These are phyloP conservation scores for Hyperopisus bebe DNA, from an alignment of 2,113 vertebrate genomes.

Conservation along the genomic window DNA sequence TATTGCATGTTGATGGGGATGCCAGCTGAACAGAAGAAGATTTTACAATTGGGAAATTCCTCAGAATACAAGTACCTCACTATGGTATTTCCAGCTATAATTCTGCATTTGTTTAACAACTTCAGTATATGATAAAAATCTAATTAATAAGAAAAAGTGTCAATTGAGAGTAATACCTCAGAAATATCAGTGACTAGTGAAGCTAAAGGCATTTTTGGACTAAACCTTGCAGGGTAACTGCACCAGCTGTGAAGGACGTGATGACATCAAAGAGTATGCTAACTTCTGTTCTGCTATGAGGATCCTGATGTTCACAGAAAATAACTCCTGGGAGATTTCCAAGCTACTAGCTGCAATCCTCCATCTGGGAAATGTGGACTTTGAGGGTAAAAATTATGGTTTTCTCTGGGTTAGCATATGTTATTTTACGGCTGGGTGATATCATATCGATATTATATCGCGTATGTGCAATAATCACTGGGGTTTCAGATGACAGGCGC, in stretches of 20 bases:
- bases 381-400: conserved; percentile 62
- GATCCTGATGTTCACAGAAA: conserved; percentile 78
- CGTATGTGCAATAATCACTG: too few species aligned
- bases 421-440: too few species aligned
- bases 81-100: conserved; percentile 57
- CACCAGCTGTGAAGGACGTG: conserved; percentile 59
- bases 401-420: neutral
- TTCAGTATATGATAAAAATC: neutral
- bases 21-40: conserved; percentile 69
- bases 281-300: conserved; percentile 75
- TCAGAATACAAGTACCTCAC: conserved; percentile 78
- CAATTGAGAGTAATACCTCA: neutral
- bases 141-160: neutral
- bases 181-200: neutral
- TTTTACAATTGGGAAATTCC: conserved; percentile 64
- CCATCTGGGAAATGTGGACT: conserved; percentile 83
- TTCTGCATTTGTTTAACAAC: neutral
- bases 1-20: conserved; percentile 86
- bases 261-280: conserved; percentile 69
- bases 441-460: too few species aligned
- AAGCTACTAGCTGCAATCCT: conserved; percentile 82
- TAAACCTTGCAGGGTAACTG: conserved; percentile 66
- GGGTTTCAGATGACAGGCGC: too few species aligned
- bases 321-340: conserved; percentile 73
- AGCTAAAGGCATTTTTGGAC: neutral